Percentiles rank a stretch among this genome's conserved stretches.
Conservation (phyloP, 1,140 invertebrate genomes). For the Halictus rubicundus region DNA sequence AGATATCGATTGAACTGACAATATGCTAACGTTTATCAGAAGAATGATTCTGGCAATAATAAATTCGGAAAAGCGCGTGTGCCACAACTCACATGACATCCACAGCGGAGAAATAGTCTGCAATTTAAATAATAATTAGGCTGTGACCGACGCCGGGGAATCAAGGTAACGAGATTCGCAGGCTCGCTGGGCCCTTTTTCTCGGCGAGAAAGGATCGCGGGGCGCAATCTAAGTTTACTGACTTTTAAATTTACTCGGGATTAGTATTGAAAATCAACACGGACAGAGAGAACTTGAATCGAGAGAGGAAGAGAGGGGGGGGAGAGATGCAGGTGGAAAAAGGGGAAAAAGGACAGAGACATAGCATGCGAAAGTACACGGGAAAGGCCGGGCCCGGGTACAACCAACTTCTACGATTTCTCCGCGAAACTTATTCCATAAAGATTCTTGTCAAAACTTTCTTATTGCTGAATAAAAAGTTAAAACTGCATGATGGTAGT, state of each 20-base stretch:
- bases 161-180: not conserved
- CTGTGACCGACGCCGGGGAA: too few species aligned
- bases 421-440: constrained; percentile 67
- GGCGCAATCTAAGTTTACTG: constrained; percentile 41
- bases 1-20: too few species aligned
- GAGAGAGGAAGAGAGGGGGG: not conserved
- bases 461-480: constrained; percentile 69
- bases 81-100: too few species aligned
- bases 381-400: constrained; percentile 24
- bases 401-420: constrained; percentile 53
- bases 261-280: constrained; percentile 41
- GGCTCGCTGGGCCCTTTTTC: not conserved
- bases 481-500: constrained; percentile 33
- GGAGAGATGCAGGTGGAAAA: not conserved
- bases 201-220: not conserved
- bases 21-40: too few species aligned
- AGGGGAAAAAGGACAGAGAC: not conserved
- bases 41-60: too few species aligned
- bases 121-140: not conserved
- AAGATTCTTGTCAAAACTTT: constrained; percentile 69
- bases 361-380: constrained; percentile 20
- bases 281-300: constrained; percentile 18
- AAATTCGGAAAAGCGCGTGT: too few species aligned
- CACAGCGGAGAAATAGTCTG: too few species aligned
- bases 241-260: constrained; percentile 45